Evolutionary conservation across 2,797 vertebrate genomes (phyloP), one percentile per base, ranked within the genome.

Genomic region (Harpagifer antarcticus): DNA sequence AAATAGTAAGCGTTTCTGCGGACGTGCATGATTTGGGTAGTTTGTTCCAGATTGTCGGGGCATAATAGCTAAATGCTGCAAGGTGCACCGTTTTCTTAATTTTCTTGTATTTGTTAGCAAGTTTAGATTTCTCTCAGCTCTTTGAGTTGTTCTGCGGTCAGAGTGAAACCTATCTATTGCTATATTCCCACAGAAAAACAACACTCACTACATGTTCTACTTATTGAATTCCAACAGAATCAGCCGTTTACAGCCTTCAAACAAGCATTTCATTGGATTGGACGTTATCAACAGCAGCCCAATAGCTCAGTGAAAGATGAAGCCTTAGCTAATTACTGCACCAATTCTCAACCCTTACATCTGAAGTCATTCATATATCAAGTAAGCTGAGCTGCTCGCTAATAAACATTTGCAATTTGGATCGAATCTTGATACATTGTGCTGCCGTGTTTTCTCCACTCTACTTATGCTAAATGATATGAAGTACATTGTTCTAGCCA

Each of bases 401-500:
- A 4, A 78, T 72, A 42, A 48, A 57, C 86, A 77, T n/a, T 27
- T 50, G 59, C 42, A 71, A 64, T 60, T 60, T 71, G 68, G 67
- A 79, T 62, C 67, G 40, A 63, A 58, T 58, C 53, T 20, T 64
- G 23, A 60, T 58, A 52, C 62, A 72, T 20, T 72, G 67, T 62
- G 27, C 63, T 50, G 63, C 44, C 1, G 16, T 65, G 70, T 63
- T 74, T 61, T 63, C 61, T 53, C 48, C 50, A 15, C 27, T 73
- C 19, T 61, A 49, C 61, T 74, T 52, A 40, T 42, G 20, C 37
- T 61, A 68, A 86, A 83, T 70, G 19, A 78, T 68, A 85, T 20
- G 49, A 61, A 81, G 67, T 37, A 48, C 57, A 73, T 79, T 79
- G 68, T 81, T 72, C 71, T 52, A 45, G 64, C 64, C 54, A n/a